Evolutionary conservation across 2,797 vertebrate species (phyloP), one percentile per base, ranked within the genome.

Genomic region (Poecilia picta): DNA sequence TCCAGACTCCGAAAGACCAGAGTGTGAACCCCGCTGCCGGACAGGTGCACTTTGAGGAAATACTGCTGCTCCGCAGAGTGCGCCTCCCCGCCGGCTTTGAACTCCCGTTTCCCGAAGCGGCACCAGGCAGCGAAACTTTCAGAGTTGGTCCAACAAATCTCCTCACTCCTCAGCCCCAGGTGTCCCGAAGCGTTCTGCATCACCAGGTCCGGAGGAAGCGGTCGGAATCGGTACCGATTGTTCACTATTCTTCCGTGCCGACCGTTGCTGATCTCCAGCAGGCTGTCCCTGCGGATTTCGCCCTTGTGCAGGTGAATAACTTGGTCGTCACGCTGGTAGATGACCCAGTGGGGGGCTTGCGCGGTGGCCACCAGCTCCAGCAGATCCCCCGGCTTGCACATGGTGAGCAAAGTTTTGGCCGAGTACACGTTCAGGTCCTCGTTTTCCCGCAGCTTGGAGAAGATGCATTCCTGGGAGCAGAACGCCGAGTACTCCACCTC

Each of bases 71-170:
- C 97, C 71, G 96, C 96, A 16, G 96, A 97, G 90, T 96, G 97
- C 85, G 92, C 96, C 95, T 99, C 98, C 31, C 98, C 98, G 0
- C 97, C 98, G 0, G 98, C 97, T 95, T 99, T 99, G 95, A 99
- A 99, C 95, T 99, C 98, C 90, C 98, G 93, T 89, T 99, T 99
- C 81, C 98, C 98, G 79, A 99, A 99, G 93, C 98, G 97, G 94
- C 98, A 99, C 98, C 98, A 99, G 89, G 98, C 98, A 80, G 98
- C 98, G 94, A 99, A 99, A 95, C 98, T 99, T 96, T 99, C 98
- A 20, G 98, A 98, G 97, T 98, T 97, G 89, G 97, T 97, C 98
- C 98, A 99, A 96, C 98, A 98, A 91, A 98, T 97, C 93, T 99
- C 98, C 85, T 95, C 96, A 92, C 97, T 96, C 92, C 97, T 96